phyloP scores from a whole-genome alignment of 2,797 vertebrate species.

The Vipera ursinii region DNA sequence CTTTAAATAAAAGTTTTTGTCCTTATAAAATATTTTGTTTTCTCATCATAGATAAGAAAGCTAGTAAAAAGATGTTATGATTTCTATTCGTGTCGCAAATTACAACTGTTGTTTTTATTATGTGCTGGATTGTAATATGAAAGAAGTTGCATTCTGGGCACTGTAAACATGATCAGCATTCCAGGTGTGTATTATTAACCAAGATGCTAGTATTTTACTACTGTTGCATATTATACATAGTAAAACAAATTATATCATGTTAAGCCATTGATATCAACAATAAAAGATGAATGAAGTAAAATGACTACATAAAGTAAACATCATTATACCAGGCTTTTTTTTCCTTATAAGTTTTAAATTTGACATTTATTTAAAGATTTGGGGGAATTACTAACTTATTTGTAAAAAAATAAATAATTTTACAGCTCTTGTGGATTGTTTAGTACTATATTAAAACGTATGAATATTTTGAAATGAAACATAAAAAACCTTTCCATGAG shows the following conservation, averaged over 20 bases:
- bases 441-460: background rate
- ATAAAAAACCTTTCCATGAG: background rate
- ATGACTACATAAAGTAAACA: background rate
- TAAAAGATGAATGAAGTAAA: background rate
- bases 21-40: constrained; percentile 19
- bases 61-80: constrained; percentile 34
- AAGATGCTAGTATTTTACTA: constrained; percentile 15
- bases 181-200: constrained; percentile 46
- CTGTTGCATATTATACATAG: constrained; percentile 18
- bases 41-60: constrained; percentile 15
- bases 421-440: background rate
- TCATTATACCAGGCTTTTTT: background rate
- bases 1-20: background rate
- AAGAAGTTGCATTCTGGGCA: constrained; percentile 39
- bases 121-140: constrained; percentile 37
- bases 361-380: background rate
- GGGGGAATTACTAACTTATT: background rate
- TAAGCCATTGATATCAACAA: background rate
- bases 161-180: constrained; percentile 39
- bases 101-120: constrained; percentile 40
- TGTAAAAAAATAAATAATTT: background rate
- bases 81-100: constrained; percentile 42
- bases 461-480: background rate
- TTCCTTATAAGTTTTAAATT: background rate
- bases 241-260: constrained; percentile 2